Evolutionary conservation across 2,797 vertebrate species (phyloP).

Genomic region (Paguma larvata): DNA sequence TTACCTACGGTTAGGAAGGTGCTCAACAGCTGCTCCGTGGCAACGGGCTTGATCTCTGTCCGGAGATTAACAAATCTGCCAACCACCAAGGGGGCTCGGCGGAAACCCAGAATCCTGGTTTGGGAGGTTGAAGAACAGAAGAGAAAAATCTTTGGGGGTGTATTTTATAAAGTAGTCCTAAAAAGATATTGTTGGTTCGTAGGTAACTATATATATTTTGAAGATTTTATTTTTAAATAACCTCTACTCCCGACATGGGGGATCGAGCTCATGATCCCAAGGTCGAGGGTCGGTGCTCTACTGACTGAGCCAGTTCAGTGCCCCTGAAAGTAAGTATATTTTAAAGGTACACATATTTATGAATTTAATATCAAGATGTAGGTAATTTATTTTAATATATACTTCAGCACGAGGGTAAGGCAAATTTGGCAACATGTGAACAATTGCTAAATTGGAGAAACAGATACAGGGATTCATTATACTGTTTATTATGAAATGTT

Average conservation of each 20-base stretch:
- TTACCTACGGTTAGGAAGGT: slow-evolving; percentile 97
- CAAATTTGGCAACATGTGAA: background rate
- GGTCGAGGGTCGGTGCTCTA: background rate
- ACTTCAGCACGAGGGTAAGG: background rate
- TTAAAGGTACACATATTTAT: slow-evolving; percentile 12
- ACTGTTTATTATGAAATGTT: background rate
- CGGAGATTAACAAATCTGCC: slow-evolving; percentile 96
- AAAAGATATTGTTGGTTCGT: background rate
- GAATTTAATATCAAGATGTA: slow-evolving; percentile 3
- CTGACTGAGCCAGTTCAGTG: background rate
- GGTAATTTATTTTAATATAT: background rate
- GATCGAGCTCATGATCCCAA: background rate
- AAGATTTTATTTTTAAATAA: background rate
- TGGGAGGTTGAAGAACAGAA: slow-evolving; percentile 57
- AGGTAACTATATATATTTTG: background rate
- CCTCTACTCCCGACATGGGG: background rate
- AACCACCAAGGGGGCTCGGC: slow-evolving; percentile 96
- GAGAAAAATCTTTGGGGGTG: slow-evolving; percentile 53
- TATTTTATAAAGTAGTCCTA: slow-evolving; percentile 57
- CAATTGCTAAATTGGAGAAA: background rate
- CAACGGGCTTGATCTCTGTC: slow-evolving; percentile 97
- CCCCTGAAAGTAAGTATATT: background rate
- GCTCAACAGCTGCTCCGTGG: slow-evolving; percentile 97
- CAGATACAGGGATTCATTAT: background rate
- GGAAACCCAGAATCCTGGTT: slow-evolving; percentile 96